Evolutionary conservation across 2,797 vertebrate genomes (phyloP), one percentile per base, ranked within the genome.

Genomic region (Rhinatrema bivittatum): DNA sequence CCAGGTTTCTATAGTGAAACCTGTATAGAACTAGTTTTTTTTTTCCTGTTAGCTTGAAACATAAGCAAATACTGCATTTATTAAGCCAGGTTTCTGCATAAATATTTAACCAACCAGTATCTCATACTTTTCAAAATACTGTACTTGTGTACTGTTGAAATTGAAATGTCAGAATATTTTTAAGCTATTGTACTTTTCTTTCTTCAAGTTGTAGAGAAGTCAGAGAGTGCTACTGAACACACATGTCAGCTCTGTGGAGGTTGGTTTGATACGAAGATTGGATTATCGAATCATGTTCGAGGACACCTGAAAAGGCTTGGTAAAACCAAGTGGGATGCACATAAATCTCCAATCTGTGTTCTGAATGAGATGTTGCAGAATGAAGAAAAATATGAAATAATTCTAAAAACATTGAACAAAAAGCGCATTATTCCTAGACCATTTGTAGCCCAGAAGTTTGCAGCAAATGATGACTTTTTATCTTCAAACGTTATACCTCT

Each of bases 221-320:
- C 89, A 38, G 90, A 91, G 70, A 80, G 74, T 52, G 79, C 82
- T 60, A 87, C 84, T 46, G 86, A 90, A 66, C 88, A 93, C 56
- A 88, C 90, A 3, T 98, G 95, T 73, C 92, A 96, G 12, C 82
- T 98, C 55, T 98, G 95, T 68, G 90, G 95, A 53, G 93, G 94
- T 54, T 90, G 89, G 70, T 98, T 99, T 46, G 91, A 97, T 70
- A 96, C 90, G 61, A 93, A 94, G 83, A 98, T 91, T 68, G 95
- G 95, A 53, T 87, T 97, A 75, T 97, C 95, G 60, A 99, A 99
- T 82, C 95, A 99, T 42, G 91, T 97, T 62, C 86, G 95, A 60
- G 95, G 95, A 65, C 95, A 99, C 70, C 84, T 99, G 56, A 99
- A 97, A 84, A 91, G 91, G 69, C 89, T 99, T 44, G 91, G 93